Percentiles rank a stretch among this genome's conserved stretches.
Evolutionary conservation across 2,797 vertebrate genomes (phyloP).

Genomic region (Ambastaia sidthimunki): DNA sequence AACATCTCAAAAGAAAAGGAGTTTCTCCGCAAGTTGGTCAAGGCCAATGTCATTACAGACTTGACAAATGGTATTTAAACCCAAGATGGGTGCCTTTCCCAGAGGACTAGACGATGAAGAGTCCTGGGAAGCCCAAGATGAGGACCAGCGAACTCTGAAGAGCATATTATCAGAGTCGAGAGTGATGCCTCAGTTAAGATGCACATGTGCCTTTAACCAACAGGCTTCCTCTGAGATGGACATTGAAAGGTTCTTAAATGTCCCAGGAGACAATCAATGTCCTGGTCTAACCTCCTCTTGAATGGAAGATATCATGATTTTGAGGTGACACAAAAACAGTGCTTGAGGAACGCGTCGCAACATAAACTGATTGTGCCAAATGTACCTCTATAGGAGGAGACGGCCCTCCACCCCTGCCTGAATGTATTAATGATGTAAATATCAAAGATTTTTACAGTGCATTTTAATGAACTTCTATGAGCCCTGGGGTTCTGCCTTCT

Average conservation of each 20-base stretch:
- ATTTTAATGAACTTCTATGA: slow-evolving; percentile 69
- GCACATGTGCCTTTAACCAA: slow-evolving; percentile 76
- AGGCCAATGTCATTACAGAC: slow-evolving; percentile 86
- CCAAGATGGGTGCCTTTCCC: slow-evolving; percentile 59
- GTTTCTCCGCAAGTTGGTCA: slow-evolving; percentile 88
- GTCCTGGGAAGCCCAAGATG: slow-evolving; percentile 57
- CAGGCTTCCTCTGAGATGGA: slow-evolving; percentile 67
- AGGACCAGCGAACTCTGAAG: slow-evolving; percentile 22
- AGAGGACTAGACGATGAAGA: slow-evolving; percentile 60
- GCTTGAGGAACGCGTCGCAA: slow-evolving; percentile 19
- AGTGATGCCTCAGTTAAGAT: slow-evolving; percentile 52
- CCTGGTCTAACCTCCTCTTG: not conserved
- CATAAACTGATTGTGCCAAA: slow-evolving; percentile 64
- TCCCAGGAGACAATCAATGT: slow-evolving; percentile 53
- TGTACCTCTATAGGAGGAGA: slow-evolving; percentile 71
- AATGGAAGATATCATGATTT: slow-evolving; percentile 21
- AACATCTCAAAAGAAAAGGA: slow-evolving; percentile 91
- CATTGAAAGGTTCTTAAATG: slow-evolving; percentile 35
- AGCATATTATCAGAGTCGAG: slow-evolving; percentile 32
- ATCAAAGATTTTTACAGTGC: slow-evolving; percentile 69
- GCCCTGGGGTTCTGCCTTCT: slow-evolving; percentile 42
- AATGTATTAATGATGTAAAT: slow-evolving; percentile 74
- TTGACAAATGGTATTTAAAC: slow-evolving; percentile 86
- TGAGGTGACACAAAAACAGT: slow-evolving; percentile 26
- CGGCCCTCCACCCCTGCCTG: slow-evolving; percentile 65